Evolutionary conservation across 1,140 invertebrate genomes (phyloP).

Genomic region (Tigriopus japonicus): DNA sequence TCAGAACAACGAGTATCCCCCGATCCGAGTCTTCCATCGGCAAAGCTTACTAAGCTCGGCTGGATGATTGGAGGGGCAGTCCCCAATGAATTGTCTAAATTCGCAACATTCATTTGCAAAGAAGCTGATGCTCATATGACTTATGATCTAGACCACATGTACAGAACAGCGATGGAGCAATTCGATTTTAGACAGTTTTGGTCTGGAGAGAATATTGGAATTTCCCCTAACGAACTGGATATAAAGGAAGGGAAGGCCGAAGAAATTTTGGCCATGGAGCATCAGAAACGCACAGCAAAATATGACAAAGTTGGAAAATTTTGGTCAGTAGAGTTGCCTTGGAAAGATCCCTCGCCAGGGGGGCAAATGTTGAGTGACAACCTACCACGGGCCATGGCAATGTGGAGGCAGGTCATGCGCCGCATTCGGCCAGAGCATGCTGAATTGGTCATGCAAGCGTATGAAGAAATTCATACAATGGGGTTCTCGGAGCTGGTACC

Average conservation of each 20-base stretch:
- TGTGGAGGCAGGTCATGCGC: neutral
- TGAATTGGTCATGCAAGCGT: neutral
- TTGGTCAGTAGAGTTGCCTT: neutral
- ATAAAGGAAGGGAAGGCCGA: neutral
- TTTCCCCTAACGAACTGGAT: neutral
- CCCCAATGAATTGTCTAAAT: neutral
- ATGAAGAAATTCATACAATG: neutral
- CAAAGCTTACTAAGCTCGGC: neutral
- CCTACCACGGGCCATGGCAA: neutral
- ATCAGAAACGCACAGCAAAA: neutral
- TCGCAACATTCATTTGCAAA: neutral
- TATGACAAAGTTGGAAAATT: neutral
- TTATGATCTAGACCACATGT: neutral
- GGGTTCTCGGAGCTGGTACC: neutral
- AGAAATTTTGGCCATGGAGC: neutral
- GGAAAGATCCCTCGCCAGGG: neutral
- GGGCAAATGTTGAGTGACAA: neutral
- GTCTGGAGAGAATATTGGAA: neutral
- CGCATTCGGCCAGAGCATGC: neutral
- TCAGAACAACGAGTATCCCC: neutral
- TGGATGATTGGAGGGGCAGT: neutral
- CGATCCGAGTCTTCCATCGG: neutral
- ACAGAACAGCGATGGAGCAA: neutral
- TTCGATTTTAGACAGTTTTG: neutral
- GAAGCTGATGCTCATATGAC: neutral